Conservation (phyloP, 23 tunicate genomes). For the Diplosoma virens region DNA sequence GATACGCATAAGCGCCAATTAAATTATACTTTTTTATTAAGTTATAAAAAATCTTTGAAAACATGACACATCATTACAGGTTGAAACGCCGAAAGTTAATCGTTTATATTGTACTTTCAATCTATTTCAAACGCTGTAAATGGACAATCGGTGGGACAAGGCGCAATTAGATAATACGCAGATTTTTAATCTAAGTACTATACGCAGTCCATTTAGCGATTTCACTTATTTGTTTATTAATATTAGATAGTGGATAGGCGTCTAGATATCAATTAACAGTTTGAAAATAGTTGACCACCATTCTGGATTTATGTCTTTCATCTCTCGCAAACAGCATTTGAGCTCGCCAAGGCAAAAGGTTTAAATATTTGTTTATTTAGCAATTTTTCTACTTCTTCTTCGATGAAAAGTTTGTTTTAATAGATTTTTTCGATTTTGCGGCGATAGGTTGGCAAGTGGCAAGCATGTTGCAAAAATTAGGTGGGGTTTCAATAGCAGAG, state of each 20-base stretch:
- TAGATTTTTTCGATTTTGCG: not conserved
- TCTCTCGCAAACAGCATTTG: not conserved
- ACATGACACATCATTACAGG: too few species aligned
- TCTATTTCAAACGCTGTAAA: too few species aligned
- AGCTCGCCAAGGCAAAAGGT: conserved; percentile 10
- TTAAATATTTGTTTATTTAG: not conserved
- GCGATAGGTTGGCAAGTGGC: not conserved
- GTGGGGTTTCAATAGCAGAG: not conserved
- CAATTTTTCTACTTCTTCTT: not conserved
- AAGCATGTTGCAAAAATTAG: not conserved
- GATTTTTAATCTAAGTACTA: too few species aligned
- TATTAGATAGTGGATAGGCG: too few species aligned
- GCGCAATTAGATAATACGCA: too few species aligned
- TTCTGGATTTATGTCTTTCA: conserved; percentile 2
- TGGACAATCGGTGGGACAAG: too few species aligned
- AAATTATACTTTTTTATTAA: too few species aligned
- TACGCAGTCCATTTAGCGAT: not conserved
- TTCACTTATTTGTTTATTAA: too few species aligned
- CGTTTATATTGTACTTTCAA: too few species aligned
- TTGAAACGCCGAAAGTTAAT: too few species aligned
- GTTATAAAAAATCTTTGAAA: too few species aligned
- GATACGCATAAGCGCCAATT: too few species aligned
- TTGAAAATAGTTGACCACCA: not conserved
- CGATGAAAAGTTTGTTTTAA: not conserved
- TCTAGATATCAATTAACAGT: conserved; percentile 14